Evolutionary conservation across 2,888 invertebrate genomes (phyloP).

Genomic region (Caenorhabditis imperialis): DNA sequence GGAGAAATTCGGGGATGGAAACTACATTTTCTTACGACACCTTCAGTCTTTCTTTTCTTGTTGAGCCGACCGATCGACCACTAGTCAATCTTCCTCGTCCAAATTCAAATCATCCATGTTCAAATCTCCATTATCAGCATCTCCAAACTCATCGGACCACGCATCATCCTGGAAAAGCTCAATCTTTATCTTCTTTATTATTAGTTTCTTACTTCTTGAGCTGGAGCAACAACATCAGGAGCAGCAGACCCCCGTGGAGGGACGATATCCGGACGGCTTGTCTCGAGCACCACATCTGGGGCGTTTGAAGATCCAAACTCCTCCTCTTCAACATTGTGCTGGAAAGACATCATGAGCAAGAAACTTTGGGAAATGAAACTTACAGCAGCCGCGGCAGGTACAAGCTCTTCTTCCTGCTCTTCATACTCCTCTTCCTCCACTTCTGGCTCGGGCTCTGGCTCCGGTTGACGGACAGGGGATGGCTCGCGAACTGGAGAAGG

Average conservation of each 20-base stretch:
- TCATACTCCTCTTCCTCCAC: conserved; percentile 36
- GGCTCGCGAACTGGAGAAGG: conserved; percentile 32
- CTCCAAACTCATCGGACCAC: conserved; percentile 71
- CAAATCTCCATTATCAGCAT: conserved; percentile 67
- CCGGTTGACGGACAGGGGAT: conserved; percentile 30
- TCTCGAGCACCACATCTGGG: conserved; percentile 49
- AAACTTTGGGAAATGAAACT: not conserved
- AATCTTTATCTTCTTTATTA: not conserved
- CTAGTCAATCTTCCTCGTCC: conserved; percentile 75
- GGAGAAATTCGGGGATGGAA: conserved; percentile 1
- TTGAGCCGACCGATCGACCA: conserved; percentile 63
- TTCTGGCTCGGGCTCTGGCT: conserved; percentile 22
- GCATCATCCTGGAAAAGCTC: conserved; percentile 47
- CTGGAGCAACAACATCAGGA: conserved; percentile 51
- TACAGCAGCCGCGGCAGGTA: conserved; percentile 4
- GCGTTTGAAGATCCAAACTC: conserved; percentile 26
- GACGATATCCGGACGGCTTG: conserved; percentile 55
- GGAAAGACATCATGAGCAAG: not conserved
- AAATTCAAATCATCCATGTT: conserved; percentile 73
- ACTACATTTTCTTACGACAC: conserved; percentile 19
- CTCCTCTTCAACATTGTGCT: conserved; percentile 31
- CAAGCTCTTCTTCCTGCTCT: conserved; percentile 32
- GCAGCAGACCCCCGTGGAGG: conserved; percentile 46
- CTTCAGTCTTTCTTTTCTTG: conserved; percentile 18
- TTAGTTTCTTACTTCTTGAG: conserved; percentile 7